Conservation (phyloP, 2,888 invertebrate species). For the Hirudinaria manillensis region DNA sequence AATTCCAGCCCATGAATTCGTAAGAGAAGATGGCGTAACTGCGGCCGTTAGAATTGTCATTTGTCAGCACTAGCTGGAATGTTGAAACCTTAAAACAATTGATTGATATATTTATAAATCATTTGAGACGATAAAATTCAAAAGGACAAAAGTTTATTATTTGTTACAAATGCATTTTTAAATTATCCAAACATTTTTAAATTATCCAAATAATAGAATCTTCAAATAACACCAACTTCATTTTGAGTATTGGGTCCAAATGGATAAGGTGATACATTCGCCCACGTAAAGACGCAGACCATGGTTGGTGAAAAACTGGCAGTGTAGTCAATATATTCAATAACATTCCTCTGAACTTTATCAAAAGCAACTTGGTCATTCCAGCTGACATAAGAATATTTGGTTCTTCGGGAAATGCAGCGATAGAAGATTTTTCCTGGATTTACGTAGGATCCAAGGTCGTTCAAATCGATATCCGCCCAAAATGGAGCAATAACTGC, state of each 20-base stretch:
- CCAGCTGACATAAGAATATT: background rate
- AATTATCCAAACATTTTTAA: no score
- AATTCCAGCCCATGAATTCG: constrained; percentile 23
- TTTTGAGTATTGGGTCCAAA: background rate
- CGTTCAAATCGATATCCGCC: constrained; percentile 28
- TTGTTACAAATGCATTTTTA: no score
- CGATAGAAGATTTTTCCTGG: constrained; percentile 16
- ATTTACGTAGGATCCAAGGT: background rate
- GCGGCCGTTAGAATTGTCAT: constrained; percentile 21
- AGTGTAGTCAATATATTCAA: constrained; percentile 17
- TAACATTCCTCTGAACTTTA: background rate
- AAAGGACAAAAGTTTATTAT: background rate
- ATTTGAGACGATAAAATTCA: background rate
- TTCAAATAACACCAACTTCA: background rate
- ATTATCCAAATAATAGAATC: no score
- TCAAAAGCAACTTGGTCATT: constrained; percentile 14
- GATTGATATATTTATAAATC: no score
- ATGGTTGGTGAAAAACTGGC: constrained; percentile 22
- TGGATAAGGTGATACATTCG: constrained; percentile 30
- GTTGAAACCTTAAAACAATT: constrained; percentile 20
- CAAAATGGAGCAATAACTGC: constrained; percentile 32
- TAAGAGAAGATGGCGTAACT: constrained; percentile 27
- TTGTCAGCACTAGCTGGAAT: constrained; percentile 29
- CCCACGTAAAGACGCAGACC: constrained; percentile 29
- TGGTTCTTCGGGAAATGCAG: constrained; percentile 15